Base-by-base conservation (phyloP, 2,888 invertebrate genomes). In the Mythimna loreyi region DNA sequence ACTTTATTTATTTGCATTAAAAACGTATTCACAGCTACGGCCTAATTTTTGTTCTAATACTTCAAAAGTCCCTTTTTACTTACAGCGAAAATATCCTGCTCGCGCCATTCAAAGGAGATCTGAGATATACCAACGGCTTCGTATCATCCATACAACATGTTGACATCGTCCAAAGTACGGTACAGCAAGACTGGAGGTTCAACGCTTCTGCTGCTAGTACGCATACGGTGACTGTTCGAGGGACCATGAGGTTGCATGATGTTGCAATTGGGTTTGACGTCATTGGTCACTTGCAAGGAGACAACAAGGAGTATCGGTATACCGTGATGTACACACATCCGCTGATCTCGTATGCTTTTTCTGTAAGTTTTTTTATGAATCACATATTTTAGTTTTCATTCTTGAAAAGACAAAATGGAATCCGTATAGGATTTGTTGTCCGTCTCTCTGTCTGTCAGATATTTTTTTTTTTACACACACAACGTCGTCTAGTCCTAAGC, bases 181-280 rank as follows among this genome's bases (percentile, higher is more conserved):
- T 94, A 0, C 85, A 87, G 36, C 92, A 93, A 80, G 58, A 82
- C 0, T 94, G 94, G 94, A 21, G 72, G 0, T 82, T 80, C 68
- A 83, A 86, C 40, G 67, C 25, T 5, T 52, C 67, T 1, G 72
- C 81, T 0, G 69, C 77, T 3, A 76, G 7, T n/a, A 61, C 79
- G 0, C 89, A 91, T 0, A 80, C 67, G 0, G 91, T 91, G 0
- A 70, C 86, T 3, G 72, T 92, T 0, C 82, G 75, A 50, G 92
- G 88, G 0, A 88, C 87, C 1, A 25, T 94, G 64, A 85, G 90
- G 43, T 75, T 94, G 75, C 87, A 82, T 23, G 83, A 91, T 23
- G 83, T 93, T 3, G 85, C 86, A 0, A 47, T 93, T 0, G 94
- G 94, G 0, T 93, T 88, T 63, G 92, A 94, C 23, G 91, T 93